phyloP scores from a whole-genome alignment of 1,140 invertebrate genomes.

The Maconellicoccus hirsutus region DNA sequence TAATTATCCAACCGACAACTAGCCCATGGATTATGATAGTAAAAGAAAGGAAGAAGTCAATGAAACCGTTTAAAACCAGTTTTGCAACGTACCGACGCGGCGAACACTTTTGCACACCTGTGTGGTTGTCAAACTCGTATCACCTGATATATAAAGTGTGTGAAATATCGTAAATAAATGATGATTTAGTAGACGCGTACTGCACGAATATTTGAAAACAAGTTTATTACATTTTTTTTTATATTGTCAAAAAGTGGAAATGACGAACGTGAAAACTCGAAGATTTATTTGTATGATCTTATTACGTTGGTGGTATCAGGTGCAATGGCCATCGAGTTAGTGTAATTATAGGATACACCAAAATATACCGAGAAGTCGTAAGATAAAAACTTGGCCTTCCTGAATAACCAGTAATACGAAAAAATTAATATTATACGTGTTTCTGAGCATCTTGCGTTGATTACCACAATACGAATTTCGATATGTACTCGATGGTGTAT shows the following conservation, averaged over 20 bases:
- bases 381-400: neutral
- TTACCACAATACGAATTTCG: too few relatives aligned
- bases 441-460: neutral
- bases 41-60: conserved; percentile 9
- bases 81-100: neutral
- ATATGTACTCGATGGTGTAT: neutral
- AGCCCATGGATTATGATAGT: neutral
- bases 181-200: neutral
- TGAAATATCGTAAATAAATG: neutral
- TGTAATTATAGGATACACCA: neutral
- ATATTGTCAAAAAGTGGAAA: too few relatives aligned
- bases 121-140: neutral
- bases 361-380: neutral
- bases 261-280: neutral
- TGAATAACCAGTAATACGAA: neutral
- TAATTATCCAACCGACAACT: neutral
- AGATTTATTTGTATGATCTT: neutral
- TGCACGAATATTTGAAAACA: too few relatives aligned
- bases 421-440: conserved; percentile 5
- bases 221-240: too few relatives aligned
- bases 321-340: neutral
- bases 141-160: neutral
- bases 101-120: neutral
- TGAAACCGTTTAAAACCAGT: conserved; percentile 3
- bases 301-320: neutral